A percentile compares a stretch with the other conserved stretches of the same genome.
Evolutionary conservation across 64 coral and sea anemone species (phyloP).

Genomic region (Montipora capricornis): DNA sequence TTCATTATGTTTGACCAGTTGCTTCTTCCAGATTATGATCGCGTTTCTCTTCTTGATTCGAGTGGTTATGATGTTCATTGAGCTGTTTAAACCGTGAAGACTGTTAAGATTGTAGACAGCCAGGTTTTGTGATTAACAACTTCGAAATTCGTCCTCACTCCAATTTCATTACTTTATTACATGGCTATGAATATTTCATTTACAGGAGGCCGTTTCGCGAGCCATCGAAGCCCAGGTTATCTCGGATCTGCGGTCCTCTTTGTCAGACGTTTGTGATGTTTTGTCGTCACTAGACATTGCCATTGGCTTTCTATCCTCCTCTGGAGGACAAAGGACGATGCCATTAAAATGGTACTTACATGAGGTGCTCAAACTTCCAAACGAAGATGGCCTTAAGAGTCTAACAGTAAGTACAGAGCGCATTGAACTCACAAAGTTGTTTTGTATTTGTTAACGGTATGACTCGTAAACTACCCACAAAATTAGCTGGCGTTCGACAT

Average conservation of each 20-base stretch:
- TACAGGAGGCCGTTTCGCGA: conserved; percentile 36
- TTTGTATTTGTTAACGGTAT: not conserved
- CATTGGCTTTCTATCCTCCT: conserved; percentile 71
- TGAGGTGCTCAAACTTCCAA: conserved; percentile 44
- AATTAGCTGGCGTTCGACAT: no score
- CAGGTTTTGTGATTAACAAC: no score
- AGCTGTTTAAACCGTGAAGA: no score
- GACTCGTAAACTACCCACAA: no score
- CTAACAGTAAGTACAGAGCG: conserved; percentile 28
- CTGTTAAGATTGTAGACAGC: no score
- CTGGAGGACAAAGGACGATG: conserved; percentile 33
- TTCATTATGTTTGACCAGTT: no score
- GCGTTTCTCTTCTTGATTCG: no score
- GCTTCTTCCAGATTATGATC: no score
- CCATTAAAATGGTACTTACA: conserved; percentile 60
- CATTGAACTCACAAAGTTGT: not conserved
- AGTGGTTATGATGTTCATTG: no score
- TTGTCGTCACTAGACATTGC: conserved; percentile 71
- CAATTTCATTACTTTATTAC: not conserved
- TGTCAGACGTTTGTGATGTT: conserved; percentile 74
- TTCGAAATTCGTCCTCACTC: not conserved
- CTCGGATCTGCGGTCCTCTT: conserved; percentile 56
- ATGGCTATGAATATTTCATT: not conserved
- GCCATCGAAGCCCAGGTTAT: conserved; percentile 62
- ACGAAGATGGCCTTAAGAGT: conserved; percentile 66